Evolutionary conservation across 2,797 vertebrate genomes (phyloP), one percentile per base, ranked within the genome.

Genomic region (Synaphobranchus kaupii): DNA sequence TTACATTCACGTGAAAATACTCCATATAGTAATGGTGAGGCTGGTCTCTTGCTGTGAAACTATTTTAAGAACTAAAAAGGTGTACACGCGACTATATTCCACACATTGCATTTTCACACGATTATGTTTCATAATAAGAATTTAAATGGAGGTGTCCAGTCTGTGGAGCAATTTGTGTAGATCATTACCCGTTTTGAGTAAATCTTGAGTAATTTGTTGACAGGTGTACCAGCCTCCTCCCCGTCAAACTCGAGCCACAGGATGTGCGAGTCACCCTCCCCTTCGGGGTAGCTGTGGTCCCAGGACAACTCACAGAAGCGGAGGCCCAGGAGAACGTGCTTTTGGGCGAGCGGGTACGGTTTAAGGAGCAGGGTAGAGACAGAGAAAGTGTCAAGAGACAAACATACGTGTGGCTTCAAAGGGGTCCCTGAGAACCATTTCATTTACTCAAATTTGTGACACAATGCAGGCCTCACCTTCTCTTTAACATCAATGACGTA

Each of bases 201-300:
- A 91, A 98, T 96, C 94, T 98, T 97, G 66, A 99, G 93, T 71
- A 98, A 93, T 90, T 97, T 99, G 94, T 99, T 98, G 15, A 98
- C 97, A 0, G 96, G 94, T 0, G 94, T 96, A 34, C 98, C 98
- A 39, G 96, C 97, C 5, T 95, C 97, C 82, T 98, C 96, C 2
- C 98, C 98, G 0, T 99, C 98, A 0, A 99, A 99, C 92, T 99
- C 98, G 52, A 99, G 93, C 98, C 98, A 99, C 60, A 99, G 94
- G 88, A 97, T 96, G 89, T 97, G 96, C 0, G 95, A 95, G 91
- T 96, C 94, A 52, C 96, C 92, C 90, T 97, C 96, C 80, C 97
- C 96, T 80, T 97, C 97, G 0, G 97, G 97, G 88, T 97, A 97
- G 3, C 97, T 97, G 92, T 98, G 97, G 94, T 99, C 98, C 98